These are phyloP conservation scores for Pyrgilauda ruficollis DNA, from an alignment of 2,113 vertebrate species.

Conservation along the genomic window DNA sequence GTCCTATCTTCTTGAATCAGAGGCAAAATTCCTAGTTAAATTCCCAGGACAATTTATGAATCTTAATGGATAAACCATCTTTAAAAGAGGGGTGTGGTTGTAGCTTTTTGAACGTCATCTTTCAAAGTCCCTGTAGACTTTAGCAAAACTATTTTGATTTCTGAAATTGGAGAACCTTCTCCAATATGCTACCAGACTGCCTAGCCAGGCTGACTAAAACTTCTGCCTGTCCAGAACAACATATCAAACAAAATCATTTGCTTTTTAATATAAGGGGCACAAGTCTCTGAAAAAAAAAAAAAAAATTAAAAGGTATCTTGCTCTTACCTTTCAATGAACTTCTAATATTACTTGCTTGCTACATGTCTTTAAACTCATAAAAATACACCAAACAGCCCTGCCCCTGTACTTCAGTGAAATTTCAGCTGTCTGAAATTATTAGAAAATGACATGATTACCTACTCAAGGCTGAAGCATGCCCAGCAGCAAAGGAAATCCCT, in stretches of 20 bases:
- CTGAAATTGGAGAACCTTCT: neutral
- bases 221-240: neutral
- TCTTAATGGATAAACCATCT: neutral
- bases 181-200: neutral
- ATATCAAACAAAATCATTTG: neutral
- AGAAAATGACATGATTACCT: neutral
- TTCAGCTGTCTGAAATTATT: neutral
- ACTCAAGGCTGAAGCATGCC: neutral
- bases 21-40: neutral
- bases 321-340: neutral
- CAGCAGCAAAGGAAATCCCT: constrained; percentile 18
- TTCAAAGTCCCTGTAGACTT: neutral
- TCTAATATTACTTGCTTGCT: neutral
- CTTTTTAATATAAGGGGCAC: neutral
- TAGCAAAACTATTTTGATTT: neutral
- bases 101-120: neutral
- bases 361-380: neutral
- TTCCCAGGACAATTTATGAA: neutral
- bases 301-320: neutral
- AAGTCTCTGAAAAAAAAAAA: neutral
- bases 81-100: neutral
- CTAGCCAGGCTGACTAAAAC: neutral
- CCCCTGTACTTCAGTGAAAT: neutral
- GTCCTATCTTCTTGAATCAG: neutral
- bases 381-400: accelerated